Evolutionary conservation across 2,797 vertebrate genomes (phyloP).

Genomic region (Melanotaenia maccullochi): DNA sequence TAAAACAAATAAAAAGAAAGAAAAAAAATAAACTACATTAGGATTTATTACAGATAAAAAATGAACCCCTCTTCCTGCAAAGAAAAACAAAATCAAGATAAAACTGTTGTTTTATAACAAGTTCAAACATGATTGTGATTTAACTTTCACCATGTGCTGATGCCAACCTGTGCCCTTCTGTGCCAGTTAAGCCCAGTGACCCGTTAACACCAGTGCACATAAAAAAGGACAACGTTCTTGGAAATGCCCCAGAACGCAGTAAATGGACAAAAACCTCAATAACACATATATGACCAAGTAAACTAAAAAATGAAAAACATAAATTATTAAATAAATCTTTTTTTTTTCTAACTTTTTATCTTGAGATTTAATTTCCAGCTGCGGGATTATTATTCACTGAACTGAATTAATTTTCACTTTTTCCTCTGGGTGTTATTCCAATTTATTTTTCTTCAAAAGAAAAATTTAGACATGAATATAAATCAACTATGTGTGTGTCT

Average conservation of each 20-base stretch:
- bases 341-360: neutral
- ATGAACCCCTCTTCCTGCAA: conserved; percentile 81
- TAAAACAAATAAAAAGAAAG: conserved; percentile 6
- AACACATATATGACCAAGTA: neutral
- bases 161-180: conserved; percentile 43
- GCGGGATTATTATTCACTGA: neutral
- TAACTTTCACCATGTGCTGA: conserved; percentile 37
- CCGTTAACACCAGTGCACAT: conserved; percentile 43
- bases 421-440: neutral
- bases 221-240: neutral
- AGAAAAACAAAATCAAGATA: conserved; percentile 56
- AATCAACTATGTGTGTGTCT: neutral
- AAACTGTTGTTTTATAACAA: conserved; percentile 40
- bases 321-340: too few species aligned
- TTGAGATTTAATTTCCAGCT: neutral
- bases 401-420: neutral
- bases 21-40: conserved; percentile 43
- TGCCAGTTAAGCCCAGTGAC: conserved; percentile 49
- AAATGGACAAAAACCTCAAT: too few species aligned
- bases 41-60: conserved; percentile 82
- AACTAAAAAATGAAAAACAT: neutral
- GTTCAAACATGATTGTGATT: conserved; percentile 10
- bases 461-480: neutral
- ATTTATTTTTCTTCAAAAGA: conserved; percentile 1
- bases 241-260: neutral